phyloP scores from a whole-genome alignment of 1,140 invertebrate genomes.

The Nilaparvata lugens region DNA sequence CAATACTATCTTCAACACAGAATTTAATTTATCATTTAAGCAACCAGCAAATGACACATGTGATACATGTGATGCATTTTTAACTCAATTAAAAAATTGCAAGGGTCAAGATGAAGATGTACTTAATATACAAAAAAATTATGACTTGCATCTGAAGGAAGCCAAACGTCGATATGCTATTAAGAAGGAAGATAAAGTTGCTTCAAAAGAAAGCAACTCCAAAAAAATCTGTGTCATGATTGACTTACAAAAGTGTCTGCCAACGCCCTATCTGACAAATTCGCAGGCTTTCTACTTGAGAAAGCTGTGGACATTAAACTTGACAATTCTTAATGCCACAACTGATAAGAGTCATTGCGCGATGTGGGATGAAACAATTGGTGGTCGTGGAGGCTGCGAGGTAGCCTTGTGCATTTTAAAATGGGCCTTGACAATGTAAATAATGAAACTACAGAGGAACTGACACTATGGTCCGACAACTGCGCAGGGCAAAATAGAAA shows the following conservation, averaged over 20 bases:
- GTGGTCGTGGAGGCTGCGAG: conserved; percentile 12
- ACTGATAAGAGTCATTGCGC: conserved; percentile 6
- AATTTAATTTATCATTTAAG: conserved; percentile 6
- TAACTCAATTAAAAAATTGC: conserved; percentile 5
- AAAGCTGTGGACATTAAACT: conserved; percentile 14
- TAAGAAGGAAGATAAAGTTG: conserved; percentile 14
- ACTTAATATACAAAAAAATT: conserved; percentile 9
- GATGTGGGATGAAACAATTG: conserved; percentile 16
- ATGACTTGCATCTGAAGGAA: background rate
- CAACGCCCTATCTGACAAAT: conserved; percentile 10
- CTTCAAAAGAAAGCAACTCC: background rate
- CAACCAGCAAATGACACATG: conserved; percentile 13
- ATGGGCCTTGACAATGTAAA: conserved; percentile 6
- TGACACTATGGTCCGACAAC: conserved; percentile 14
- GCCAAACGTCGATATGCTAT: conserved; percentile 9
- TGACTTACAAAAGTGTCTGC: conserved; percentile 14
- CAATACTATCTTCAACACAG: conserved; percentile 7
- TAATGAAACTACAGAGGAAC: conserved; percentile 5
- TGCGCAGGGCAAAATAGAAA: conserved; percentile 17
- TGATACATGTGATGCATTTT: conserved; percentile 15
- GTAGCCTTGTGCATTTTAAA: conserved; percentile 13
- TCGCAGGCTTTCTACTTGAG: conserved; percentile 12
- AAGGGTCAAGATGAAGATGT: conserved; percentile 5
- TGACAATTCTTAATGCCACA: conserved; percentile 12
- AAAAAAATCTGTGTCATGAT: conserved; percentile 12